phyloP scores from a whole-genome alignment of 2,113 vertebrate species.

The Oryzias javanicus region DNA sequence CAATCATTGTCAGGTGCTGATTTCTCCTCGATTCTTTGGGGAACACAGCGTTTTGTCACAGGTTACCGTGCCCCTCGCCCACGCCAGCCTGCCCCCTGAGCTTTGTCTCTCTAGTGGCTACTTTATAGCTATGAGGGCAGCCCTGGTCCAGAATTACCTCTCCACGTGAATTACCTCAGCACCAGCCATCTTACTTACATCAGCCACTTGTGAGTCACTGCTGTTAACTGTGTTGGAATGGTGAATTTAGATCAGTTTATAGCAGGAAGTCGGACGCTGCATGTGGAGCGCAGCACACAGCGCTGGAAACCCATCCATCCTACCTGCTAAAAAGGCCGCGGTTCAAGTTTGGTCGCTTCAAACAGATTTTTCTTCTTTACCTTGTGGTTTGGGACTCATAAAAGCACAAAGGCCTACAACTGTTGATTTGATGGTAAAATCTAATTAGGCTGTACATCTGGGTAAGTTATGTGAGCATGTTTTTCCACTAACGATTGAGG shows the following conservation, averaged over 20 bases:
- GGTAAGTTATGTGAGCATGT: slow-evolving; percentile 90
- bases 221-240: slow-evolving; percentile 24
- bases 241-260: slow-evolving; percentile 34
- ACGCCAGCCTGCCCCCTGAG: slow-evolving; percentile 14
- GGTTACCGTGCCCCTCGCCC: slow-evolving; percentile 29
- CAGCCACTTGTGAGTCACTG: slow-evolving; percentile 57
- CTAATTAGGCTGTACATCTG: slow-evolving; percentile 95
- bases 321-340: slow-evolving; percentile 78
- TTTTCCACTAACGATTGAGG: slow-evolving; percentile 90
- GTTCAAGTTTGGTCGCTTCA: slow-evolving; percentile 81
- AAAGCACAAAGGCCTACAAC: slow-evolving; percentile 82
- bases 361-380: slow-evolving; percentile 73
- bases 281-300: slow-evolving; percentile 67
- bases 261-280: slow-evolving; percentile 5
- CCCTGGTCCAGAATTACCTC: slow-evolving; percentile 51
- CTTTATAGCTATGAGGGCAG: slow-evolving; percentile 34
- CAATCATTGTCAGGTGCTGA: slow-evolving; percentile 39
- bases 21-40: slow-evolving; percentile 37
- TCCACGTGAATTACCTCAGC: slow-evolving; percentile 54
- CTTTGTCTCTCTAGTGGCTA: slow-evolving; percentile 37
- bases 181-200: slow-evolving; percentile 54
- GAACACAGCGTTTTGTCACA: slow-evolving; percentile 48
- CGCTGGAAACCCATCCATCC: slow-evolving; percentile 39
- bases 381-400: slow-evolving; percentile 84
- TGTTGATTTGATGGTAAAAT: slow-evolving; percentile 92